Evolutionary conservation across 2,113 vertebrate species (phyloP), one percentile per base, ranked within the genome.

Genomic region (Argyrosomus japonicus): DNA sequence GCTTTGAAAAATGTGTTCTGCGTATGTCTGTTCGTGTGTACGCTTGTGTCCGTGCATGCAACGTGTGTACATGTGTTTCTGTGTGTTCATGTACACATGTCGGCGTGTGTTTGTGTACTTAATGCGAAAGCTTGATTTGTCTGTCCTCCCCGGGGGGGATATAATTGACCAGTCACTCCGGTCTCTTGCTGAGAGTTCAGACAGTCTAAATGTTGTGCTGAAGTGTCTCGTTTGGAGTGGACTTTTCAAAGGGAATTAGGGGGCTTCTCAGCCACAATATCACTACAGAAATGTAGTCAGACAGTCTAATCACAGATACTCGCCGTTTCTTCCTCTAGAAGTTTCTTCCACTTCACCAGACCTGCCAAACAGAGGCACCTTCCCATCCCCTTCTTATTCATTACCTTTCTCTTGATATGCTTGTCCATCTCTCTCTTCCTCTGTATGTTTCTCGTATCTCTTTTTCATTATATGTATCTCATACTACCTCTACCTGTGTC

Each of bases 281-380:
- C 80, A 81, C 75, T 58, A 68, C 62, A 76, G 68, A 91, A 91
- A 93, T 90, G 68, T 86, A 86, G 87, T 85, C 87, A 84, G 88
- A 92, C 90, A 88, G 82, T 85, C 83, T 89, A 92, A 93, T 92
- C 89, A 91, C 68, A 83, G 70, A 88, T 36, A 68, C 75, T 88
- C 71, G 53, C 67, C 5, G 13, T 81, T 87, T 87, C 60, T 79
- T 84, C 67, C 50, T 72, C 75, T 60, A 27, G 36, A 89, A 68
- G 86, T 87, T 77, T 79, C 73, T 81, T 80, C 74, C 77, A 84
- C 83, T 87, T 89, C 75, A 82, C 65, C 60, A 65, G 65, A 77
- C 36, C 73, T 75, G 60, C 36, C 36, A 40, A 40, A 40, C 36
- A 8, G 36, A 40, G 36, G 36, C 36, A 40, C 36, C 36, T 40